Evolutionary conservation across 92 coral and sea anemone genomes (phyloP).

Genomic region (Phenganax subtilis): DNA sequence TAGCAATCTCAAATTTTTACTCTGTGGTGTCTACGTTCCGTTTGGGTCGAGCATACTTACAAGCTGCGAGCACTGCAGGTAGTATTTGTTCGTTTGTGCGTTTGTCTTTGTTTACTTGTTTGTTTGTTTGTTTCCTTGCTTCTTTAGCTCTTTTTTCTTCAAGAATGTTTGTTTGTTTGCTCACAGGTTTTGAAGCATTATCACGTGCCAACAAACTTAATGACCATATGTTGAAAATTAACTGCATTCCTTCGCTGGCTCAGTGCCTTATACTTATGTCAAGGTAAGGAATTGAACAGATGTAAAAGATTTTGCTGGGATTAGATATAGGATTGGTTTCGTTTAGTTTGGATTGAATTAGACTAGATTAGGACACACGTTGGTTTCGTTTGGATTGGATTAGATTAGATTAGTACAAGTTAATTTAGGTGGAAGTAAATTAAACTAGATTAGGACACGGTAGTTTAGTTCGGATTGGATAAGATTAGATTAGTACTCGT

Average conservation of each 20-base stretch:
- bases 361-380: background rate
- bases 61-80: constrained; percentile 75
- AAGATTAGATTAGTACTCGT: background rate
- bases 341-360: background rate
- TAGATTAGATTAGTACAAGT: too few species aligned
- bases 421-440: too few species aligned
- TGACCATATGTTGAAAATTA: constrained; percentile 71
- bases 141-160: background rate
- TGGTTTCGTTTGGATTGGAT: background rate
- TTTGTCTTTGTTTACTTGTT: background rate
- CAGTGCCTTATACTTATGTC: constrained; percentile 68
- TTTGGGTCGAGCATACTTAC: constrained; percentile 64
- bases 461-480: background rate
- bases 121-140: background rate
- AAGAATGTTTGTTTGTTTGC: background rate
- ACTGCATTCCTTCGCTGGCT: constrained; percentile 75
- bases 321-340: background rate
- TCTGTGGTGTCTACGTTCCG: constrained; percentile 82
- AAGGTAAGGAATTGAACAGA: constrained; percentile 49
- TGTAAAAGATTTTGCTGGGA: background rate
- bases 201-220: constrained; percentile 69
- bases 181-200: constrained; percentile 62
- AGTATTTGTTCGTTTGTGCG: background rate
- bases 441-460: background rate
- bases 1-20: constrained; percentile 77